Evolutionary conservation across 2,888 invertebrate species (phyloP), one percentile per base, ranked within the genome.

Genomic region (Folsomia candida): DNA sequence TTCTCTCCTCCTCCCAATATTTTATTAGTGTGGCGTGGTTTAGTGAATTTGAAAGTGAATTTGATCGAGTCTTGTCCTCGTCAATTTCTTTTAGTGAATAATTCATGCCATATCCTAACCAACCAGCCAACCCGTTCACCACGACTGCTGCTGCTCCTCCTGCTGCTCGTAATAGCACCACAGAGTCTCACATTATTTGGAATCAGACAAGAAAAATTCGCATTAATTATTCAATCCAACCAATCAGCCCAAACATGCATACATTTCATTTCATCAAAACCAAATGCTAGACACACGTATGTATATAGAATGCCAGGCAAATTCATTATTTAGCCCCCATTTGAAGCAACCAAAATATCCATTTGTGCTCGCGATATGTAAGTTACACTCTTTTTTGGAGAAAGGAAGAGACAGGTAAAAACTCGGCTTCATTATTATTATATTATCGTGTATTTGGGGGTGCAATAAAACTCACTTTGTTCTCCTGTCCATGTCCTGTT

Each of bases 131-230:
- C n/a, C n/a, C n/a, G n/a, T n/a, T n/a, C n/a, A n/a, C n/a, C n/a
- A n/a, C n/a, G n/a, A n/a, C n/a, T n/a, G n/a, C n/a, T n/a, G n/a
- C n/a, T n/a, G n/a, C n/a, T n/a, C n/a, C n/a, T n/a, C n/a, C n/a
- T n/a, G n/a, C n/a, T n/a, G n/a, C n/a, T n/a, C n/a, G n/a, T n/a
- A n/a, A n/a, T n/a, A n/a, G n/a, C n/a, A n/a, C n/a, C n/a, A n/a
- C n/a, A n/a, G 22, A 54, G 20, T 54, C 54, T 20, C 54, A 54
- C 54, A 22, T 54, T 54, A 14, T 54, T 20, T 14, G 22, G 22
- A 54, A 54, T 54, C 54, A 54, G 54, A 54, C 54, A 54, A 54
- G 54, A 54, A 22, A 54, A 54, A 54, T 54, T 54, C 54, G n/a
- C 54, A 20, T 54, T 54, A 54, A 20, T 54, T 54, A 54, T 54